Evolutionary conservation across 2,888 invertebrate genomes (phyloP).

Genomic region (Abrostola triplasia): DNA sequence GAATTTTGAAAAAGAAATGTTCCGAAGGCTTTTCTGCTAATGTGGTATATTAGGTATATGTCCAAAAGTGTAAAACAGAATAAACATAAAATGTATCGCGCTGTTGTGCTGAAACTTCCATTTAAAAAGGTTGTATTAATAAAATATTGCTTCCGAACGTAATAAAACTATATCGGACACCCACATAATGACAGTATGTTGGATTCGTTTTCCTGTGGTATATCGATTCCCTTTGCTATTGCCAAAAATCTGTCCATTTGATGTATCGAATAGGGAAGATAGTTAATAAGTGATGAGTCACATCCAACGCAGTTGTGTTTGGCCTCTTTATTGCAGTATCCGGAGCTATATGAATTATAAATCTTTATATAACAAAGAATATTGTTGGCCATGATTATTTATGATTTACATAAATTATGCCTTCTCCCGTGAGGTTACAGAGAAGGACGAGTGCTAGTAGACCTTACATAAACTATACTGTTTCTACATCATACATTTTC

Average conservation of each 20-base stretch:
- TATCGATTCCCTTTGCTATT: slow-evolving; percentile 35
- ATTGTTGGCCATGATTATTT: not conserved
- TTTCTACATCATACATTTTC: not conserved
- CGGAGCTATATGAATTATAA: not conserved
- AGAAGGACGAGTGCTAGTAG: not conserved
- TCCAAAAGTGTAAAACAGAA: no score
- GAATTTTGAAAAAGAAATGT: no score
- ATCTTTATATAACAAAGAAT: not conserved
- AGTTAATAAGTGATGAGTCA: slow-evolving; percentile 18
- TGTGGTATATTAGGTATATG: no score
- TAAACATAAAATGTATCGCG: no score
- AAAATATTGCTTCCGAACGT: not conserved
- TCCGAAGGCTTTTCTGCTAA: no score
- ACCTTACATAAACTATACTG: not conserved
- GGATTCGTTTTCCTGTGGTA: slow-evolving; percentile 20
- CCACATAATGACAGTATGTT: slow-evolving; percentile 24
- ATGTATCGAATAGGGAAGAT: slow-evolving; percentile 34
- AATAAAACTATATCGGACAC: slow-evolving; percentile 7
- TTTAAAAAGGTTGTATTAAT: no score
- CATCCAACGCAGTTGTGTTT: slow-evolving; percentile 13
- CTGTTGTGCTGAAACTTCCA: no score
- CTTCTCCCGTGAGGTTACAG: slow-evolving; percentile 2
- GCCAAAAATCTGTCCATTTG: slow-evolving; percentile 41
- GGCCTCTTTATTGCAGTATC: slow-evolving; percentile 8
- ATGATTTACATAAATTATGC: not conserved